A percentile compares a stretch with the other conserved stretches of the same genome.
Evolutionary conservation across 2,113 vertebrate species (phyloP).

Genomic region (Excalfactoria chinensis): DNA sequence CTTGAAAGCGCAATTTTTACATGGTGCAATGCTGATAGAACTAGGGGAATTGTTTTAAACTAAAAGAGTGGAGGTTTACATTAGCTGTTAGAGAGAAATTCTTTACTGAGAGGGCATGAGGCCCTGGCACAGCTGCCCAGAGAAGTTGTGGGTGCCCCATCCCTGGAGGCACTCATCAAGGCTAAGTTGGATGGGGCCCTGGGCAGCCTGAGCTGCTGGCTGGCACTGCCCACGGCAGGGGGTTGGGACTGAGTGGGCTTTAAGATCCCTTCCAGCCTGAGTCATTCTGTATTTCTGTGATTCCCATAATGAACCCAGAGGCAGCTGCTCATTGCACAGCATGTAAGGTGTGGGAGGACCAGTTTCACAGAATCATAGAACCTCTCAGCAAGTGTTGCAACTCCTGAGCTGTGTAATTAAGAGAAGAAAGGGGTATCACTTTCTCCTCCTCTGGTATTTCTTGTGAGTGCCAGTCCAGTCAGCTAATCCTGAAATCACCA

Average conservation of each 20-base stretch:
- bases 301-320: background rate
- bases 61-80: background rate
- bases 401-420: background rate
- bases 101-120: background rate
- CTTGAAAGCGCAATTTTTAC: background rate
- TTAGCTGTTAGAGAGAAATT: background rate
- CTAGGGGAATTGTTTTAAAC: background rate
- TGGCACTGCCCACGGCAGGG: background rate
- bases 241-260: background rate
- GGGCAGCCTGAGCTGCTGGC: background rate
- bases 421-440: background rate
- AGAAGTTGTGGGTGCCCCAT: background rate
- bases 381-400: background rate
- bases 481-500: background rate
- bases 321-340: background rate
- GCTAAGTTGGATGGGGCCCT: background rate
- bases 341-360: background rate
- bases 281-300: too few species aligned
- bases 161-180: too few species aligned
- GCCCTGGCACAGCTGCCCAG: background rate
- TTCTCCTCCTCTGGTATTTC: background rate
- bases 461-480: background rate
- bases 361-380: too few species aligned
- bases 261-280: too few species aligned
- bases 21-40: background rate